Conservation (phyloP, 2,888 invertebrate genomes). For the Mythimna impura region DNA sequence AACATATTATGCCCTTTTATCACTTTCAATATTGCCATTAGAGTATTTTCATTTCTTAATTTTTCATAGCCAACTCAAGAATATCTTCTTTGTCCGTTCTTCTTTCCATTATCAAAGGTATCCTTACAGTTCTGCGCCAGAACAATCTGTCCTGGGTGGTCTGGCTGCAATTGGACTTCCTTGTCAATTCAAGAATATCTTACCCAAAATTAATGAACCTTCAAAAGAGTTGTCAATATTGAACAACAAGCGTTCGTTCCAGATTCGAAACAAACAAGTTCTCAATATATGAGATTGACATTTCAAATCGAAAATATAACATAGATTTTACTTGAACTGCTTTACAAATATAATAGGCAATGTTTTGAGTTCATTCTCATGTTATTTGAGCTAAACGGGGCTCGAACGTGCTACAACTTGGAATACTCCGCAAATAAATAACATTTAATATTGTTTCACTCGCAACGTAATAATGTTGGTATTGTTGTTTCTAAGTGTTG, state of each 20-base stretch:
- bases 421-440: constrained; percentile 66
- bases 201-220: not conserved
- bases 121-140: too few species aligned
- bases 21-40: too few species aligned
- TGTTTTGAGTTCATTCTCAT: constrained; percentile 64
- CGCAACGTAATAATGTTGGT: constrained; percentile 48
- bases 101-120: too few species aligned
- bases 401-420: constrained; percentile 64
- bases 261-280: constrained; percentile 6
- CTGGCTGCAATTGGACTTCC: too few species aligned
- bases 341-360: constrained; percentile 62
- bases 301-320: constrained; percentile 51
- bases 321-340: constrained; percentile 54
- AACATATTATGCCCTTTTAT: too few species aligned
- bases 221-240: not conserved
- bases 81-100: too few species aligned
- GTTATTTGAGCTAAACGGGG: constrained; percentile 65
- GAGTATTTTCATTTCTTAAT: too few species aligned
- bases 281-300: constrained; percentile 38
- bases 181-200: not conserved
- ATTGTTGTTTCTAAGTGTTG: constrained; percentile 57
- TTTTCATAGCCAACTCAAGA: not conserved
- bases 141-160: too few species aligned
- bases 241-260: not conserved
- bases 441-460: constrained; percentile 63